Conservation (phyloP, 2,888 invertebrate genomes). For the Pristionchus maxplancki region DNA sequence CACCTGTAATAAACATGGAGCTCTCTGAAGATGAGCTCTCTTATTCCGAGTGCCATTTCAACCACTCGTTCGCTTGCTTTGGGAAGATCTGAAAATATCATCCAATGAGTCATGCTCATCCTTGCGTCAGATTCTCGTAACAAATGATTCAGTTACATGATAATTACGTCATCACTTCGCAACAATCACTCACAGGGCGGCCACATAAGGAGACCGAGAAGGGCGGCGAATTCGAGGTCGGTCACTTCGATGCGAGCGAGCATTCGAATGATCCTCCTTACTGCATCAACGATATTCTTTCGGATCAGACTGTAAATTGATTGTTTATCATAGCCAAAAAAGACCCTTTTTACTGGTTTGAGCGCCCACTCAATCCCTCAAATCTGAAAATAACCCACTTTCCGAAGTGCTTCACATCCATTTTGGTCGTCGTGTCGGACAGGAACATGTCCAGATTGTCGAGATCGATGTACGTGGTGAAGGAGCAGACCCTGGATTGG, state of each 20-base stretch:
- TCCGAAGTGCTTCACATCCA: slow-evolving; percentile 51
- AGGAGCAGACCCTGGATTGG: slow-evolving; percentile 49
- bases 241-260: slow-evolving; percentile 37
- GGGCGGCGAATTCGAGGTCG: slow-evolving; percentile 57
- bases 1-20: slow-evolving; percentile 56
- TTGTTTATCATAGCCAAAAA: neutral
- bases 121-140: neutral
- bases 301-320: slow-evolving; percentile 25
- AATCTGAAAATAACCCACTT: slow-evolving; percentile 23
- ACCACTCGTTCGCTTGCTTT: slow-evolving; percentile 54
- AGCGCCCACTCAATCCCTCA: neutral
- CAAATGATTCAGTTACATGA: neutral
- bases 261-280: slow-evolving; percentile 47
- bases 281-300: slow-evolving; percentile 41
- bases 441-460: slow-evolving; percentile 55
- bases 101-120: neutral
- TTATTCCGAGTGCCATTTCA: slow-evolving; percentile 52
- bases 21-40: slow-evolving; percentile 55
- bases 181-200: slow-evolving; percentile 55
- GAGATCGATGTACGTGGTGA: slow-evolving; percentile 56
- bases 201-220: slow-evolving; percentile 55
- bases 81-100: slow-evolving; percentile 54
- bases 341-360: neutral
- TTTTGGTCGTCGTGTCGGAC: slow-evolving; percentile 53
- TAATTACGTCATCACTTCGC: neutral